phyloP scores from a whole-genome alignment of 2,113 vertebrate species.

The Camelus dromedarius region DNA sequence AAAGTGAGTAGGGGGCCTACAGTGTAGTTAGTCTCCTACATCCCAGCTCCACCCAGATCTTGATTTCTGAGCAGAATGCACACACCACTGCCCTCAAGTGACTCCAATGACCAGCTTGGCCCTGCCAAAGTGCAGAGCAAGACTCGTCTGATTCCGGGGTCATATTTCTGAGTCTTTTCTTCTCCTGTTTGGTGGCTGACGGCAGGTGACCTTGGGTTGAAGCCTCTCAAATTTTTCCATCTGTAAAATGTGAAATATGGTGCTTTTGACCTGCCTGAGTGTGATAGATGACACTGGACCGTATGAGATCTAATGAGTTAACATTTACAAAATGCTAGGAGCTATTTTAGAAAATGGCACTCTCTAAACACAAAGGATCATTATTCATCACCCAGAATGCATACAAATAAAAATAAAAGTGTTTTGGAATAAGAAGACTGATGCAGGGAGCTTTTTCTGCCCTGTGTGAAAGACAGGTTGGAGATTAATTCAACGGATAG shows the following conservation, averaged over 20 bases:
- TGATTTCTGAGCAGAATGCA: not conserved
- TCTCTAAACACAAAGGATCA: conserved; percentile 64
- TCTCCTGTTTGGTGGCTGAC: conserved; percentile 14
- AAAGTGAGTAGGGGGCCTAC: not conserved
- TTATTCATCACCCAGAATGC: conserved; percentile 77
- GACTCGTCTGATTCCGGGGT: not conserved
- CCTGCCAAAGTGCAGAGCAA: not conserved
- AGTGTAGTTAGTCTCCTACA: accelerated
- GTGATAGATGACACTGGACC: conserved; percentile 59
- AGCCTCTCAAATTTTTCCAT: conserved; percentile 56
- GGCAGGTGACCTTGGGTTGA: conserved; percentile 68
- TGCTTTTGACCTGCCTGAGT: conserved; percentile 52
- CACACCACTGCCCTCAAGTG: not conserved
- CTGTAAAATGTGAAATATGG: conserved; percentile 72
- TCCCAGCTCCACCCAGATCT: not conserved
- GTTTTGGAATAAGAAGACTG: conserved; percentile 62
- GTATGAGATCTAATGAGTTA: conserved; percentile 74
- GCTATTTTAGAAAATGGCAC: conserved; percentile 77
- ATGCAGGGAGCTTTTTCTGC: conserved; percentile 42
- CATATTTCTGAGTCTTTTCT: conserved; percentile 3
- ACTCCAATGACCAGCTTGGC: not conserved
- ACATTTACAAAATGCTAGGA: conserved; percentile 79
- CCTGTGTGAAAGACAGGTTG: conserved; percentile 65
- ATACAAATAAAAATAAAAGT: conserved; percentile 79
- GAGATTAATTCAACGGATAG: conserved; percentile 72